A percentile compares a stretch with the other conserved stretches of the same genome.
phyloP scores from a whole-genome alignment of 2,113 vertebrate species.

The Engystomops pustulosus region DNA sequence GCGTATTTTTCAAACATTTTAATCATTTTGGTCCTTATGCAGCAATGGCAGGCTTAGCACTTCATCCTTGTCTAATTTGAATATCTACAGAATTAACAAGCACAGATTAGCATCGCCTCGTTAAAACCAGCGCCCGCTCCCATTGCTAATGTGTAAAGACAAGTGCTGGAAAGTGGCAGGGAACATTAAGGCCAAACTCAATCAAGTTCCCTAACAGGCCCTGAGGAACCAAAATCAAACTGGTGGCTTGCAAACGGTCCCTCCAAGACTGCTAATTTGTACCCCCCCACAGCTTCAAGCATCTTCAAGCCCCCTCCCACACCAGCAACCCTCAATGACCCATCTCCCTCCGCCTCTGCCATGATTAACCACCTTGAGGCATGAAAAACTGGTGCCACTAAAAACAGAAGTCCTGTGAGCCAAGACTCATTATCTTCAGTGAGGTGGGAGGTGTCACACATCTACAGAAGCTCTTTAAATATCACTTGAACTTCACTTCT shows the following conservation, averaged over 20 bases:
- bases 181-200: conserved; percentile 90
- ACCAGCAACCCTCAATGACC: conserved; percentile 58
- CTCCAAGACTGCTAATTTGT: conserved; percentile 60
- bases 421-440: conserved; percentile 51
- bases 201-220: conserved; percentile 85
- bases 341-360: conserved; percentile 56
- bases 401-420: conserved; percentile 49
- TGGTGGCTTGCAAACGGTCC: conserved; percentile 83
- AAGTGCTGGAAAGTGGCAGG: conserved; percentile 93
- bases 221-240: conserved; percentile 77
- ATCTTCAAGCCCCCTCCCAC: conserved; percentile 51
- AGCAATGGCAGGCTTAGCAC: conserved; percentile 37
- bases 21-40: conserved; percentile 12
- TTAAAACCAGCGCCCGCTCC: conserved; percentile 69
- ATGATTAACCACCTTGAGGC: conserved; percentile 69
- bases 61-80: conserved; percentile 53
- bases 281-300: conserved; percentile 34
- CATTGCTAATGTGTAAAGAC: conserved; percentile 90
- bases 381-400: conserved; percentile 72
- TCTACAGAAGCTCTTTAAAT: conserved; percentile 40
- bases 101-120: conserved; percentile 74
- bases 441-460: conserved; percentile 53
- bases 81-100: conserved; percentile 59
- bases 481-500: conserved; percentile 42
- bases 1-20: conserved; percentile 20